Evolutionary conservation across 2,888 invertebrate genomes (phyloP), one percentile per base, ranked within the genome.

Genomic region (Nomada goodeniana): DNA sequence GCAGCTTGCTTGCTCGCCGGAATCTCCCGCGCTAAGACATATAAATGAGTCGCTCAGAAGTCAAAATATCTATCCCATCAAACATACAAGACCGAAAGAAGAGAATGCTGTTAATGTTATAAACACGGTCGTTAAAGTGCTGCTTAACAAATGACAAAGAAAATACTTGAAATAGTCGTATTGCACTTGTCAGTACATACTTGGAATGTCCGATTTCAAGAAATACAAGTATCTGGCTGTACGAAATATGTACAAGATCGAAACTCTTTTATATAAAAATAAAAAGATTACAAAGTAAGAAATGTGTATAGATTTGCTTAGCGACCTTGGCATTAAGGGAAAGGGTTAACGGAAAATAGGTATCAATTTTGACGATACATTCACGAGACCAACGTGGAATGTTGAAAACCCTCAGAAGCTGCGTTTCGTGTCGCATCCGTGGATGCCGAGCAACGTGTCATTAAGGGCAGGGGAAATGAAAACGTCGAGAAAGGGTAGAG

Each of bases 21-120:
- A 88, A 89, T 88, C 88, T 88, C 85, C 78, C 73, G 78, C 72
- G 82, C 82, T 53, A 82, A 87, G 81, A 85, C 85, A 15, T 47
- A 47, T 15, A 47, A 36, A 47, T 47, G 47, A 47, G 47, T 47
- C 47, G 15, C 47, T 0, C 15, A 47, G 15, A 47, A 47, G 36
- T 36, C 36, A 0, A 36, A 36, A 36, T 36, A 36, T 36, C 36
- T 36, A 36, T 36, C 36, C 36, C 36, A 36, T 36, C 36, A 36
- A 36, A 36, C 36, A 36, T 7, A 36, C 36, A 36, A 36, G 36
- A 36, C 36, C 36, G 36, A 36, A 36, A 36, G 36, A 36, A 7
- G 36, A 36, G 36, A 7, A 36, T 0, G 36, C 36, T 36, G 36
- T 7, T 36, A 7, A 36, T 7, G 36, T 36, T 36, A 7, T 36